A percentile compares a stretch with the other conserved stretches of the same genome.
Conservation (phyloP, 2,888 invertebrate species). For the Cartodere bifasciata region DNA sequence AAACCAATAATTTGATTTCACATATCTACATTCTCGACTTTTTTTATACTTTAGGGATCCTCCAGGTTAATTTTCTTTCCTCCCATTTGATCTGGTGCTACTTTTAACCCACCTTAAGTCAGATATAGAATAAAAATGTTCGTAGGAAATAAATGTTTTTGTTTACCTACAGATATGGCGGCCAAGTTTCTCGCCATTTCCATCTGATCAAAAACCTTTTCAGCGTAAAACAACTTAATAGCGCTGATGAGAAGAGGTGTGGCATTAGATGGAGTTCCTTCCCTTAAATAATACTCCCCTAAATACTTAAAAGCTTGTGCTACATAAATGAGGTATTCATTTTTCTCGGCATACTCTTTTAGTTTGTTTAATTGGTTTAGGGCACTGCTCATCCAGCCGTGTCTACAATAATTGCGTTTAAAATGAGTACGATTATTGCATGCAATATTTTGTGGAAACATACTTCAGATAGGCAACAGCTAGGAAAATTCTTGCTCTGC, state of each 20-base stretch:
- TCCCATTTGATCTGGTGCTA: too few species aligned
- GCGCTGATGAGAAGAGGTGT: constrained; percentile 25
- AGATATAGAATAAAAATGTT: too few species aligned
- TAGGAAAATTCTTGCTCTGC: constrained; percentile 41
- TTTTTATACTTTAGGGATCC: too few species aligned
- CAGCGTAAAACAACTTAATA: constrained; percentile 24
- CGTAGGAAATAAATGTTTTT: too few species aligned
- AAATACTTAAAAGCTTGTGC: constrained; percentile 28
- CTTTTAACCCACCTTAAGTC: too few species aligned
- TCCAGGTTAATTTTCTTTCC: too few species aligned
- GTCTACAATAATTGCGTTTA: constrained; percentile 14
- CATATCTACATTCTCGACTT: too few species aligned
- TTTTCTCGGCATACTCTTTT: constrained; percentile 19
- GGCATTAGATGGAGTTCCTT: constrained; percentile 23
- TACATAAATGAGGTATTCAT: constrained; percentile 23
- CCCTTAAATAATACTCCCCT: constrained; percentile 29
- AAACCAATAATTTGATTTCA: too few species aligned
- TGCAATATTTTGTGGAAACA: constrained; percentile 4
- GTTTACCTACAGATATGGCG: constrained; percentile 28
- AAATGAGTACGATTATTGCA: neutral
- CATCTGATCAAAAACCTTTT: constrained; percentile 18
- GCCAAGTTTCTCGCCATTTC: constrained; percentile 27
- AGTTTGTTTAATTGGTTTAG: constrained; percentile 21
- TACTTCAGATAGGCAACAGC: constrained; percentile 43
- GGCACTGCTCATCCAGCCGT: constrained; percentile 21